These are phyloP conservation scores for Yponomeuta cagnagella DNA, from an alignment of 2,888 invertebrate genomes.

Conservation along the genomic window DNA sequence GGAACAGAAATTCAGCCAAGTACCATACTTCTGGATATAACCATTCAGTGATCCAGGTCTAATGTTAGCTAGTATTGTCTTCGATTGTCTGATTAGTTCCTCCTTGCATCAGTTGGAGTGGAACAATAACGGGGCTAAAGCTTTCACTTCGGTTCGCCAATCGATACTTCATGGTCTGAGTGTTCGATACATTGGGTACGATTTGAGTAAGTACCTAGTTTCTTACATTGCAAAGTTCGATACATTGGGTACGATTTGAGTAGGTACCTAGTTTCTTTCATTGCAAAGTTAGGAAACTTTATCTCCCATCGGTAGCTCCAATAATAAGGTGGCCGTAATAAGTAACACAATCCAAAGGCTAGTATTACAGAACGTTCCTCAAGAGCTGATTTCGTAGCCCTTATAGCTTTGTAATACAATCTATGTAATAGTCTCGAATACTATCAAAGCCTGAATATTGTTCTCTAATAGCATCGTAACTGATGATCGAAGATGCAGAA, in stretches of 20 bases:
- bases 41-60: background rate
- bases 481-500: too few species aligned
- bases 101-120: slow-evolving; percentile 5
- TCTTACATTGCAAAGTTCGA: background rate
- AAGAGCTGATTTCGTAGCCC: too few species aligned
- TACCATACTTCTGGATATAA: background rate
- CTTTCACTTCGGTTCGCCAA: slow-evolving; percentile 1
- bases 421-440: too few species aligned
- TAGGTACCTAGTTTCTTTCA: background rate
- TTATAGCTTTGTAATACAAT: too few species aligned
- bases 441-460: too few species aligned
- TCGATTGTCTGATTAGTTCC: background rate
- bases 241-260: background rate
- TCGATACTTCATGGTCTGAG: slow-evolving; percentile 1
- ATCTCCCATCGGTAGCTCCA: too few species aligned
- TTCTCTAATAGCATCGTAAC: too few species aligned
- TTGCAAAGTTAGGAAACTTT: background rate
- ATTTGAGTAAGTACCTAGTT: background rate
- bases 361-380: too few species aligned
- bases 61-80: slow-evolving; percentile 4
- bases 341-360: too few species aligned
- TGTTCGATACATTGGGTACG: background rate
- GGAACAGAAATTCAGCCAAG: too few species aligned
- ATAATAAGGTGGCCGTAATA: too few species aligned
- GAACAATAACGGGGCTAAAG: slow-evolving; percentile 1